Conservation (phyloP, 2,797 vertebrate species). For the Hydrolagus colliei region DNA sequence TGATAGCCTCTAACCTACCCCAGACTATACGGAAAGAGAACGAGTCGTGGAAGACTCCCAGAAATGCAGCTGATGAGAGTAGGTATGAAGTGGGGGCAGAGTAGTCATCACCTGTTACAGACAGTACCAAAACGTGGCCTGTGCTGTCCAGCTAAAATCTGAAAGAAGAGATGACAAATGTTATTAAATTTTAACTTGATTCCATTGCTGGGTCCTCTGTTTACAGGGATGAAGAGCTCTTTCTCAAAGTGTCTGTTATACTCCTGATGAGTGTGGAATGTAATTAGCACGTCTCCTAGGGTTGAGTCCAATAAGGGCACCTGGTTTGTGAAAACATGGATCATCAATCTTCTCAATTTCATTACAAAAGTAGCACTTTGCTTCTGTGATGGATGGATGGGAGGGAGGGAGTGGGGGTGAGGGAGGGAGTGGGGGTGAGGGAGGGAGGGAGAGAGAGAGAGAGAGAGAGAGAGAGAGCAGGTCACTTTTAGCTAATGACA, state of each 20-base stretch:
- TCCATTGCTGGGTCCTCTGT: background rate
- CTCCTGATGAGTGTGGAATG: background rate
- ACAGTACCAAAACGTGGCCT: background rate
- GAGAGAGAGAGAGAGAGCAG: background rate
- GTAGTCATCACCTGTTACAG: background rate
- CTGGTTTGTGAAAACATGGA: background rate
- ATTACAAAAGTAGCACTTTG: background rate
- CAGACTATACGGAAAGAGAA: background rate
- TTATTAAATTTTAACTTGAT: background rate
- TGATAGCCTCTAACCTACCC: background rate
- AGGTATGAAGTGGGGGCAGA: background rate
- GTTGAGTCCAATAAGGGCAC: background rate
- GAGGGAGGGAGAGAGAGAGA: background rate
- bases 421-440: too few relatives aligned
- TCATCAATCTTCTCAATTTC: background rate
- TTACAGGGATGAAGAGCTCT: background rate
- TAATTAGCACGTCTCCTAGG: background rate
- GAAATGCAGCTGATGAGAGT: background rate
- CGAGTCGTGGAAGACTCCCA: background rate
- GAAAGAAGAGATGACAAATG: background rate
- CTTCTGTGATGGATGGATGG: background rate
- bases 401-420: too few relatives aligned
- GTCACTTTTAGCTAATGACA: background rate
- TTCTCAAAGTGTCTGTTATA: background rate
- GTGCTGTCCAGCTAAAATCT: background rate